Percentiles rank a stretch among this genome's conserved stretches.
Conservation (phyloP, 1,140 invertebrate species). For the Condylostylus longicornis region DNA sequence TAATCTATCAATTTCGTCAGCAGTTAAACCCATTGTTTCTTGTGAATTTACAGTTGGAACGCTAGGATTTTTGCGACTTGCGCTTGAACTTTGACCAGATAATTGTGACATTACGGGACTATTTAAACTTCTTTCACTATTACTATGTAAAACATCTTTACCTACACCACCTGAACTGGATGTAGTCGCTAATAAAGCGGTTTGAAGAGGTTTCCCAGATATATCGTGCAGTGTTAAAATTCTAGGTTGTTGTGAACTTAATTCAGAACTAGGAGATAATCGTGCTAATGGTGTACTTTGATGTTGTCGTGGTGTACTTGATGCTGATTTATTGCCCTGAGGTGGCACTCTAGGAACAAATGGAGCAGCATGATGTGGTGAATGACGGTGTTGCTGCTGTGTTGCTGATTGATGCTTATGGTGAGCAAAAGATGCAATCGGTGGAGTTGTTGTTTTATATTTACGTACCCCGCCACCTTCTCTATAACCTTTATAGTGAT, state of each 20-base stretch:
- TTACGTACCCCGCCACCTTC: constrained; percentile 64
- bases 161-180: constrained; percentile 69
- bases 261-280: constrained; percentile 78
- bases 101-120: constrained; percentile 81
- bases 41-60: constrained; percentile 44
- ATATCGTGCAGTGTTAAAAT: constrained; percentile 87
- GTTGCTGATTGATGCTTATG: constrained; percentile 55
- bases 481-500: constrained; percentile 87
- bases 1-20: constrained; percentile 82
- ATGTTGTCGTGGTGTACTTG: constrained; percentile 47
- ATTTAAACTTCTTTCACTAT: constrained; percentile 77
- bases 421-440: constrained; percentile 51
- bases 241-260: constrained; percentile 77
- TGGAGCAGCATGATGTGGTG: constrained; percentile 46
- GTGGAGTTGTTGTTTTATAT: constrained; percentile 65
- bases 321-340: constrained; percentile 42
- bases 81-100: constrained; percentile 65
- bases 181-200: constrained; percentile 70
- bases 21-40: constrained; percentile 65
- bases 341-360: constrained; percentile 54
- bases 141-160: constrained; percentile 68
- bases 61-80: constrained; percentile 44
- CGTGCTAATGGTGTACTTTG: constrained; percentile 80
- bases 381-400: constrained; percentile 48
- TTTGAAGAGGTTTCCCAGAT: constrained; percentile 79